Base-by-base conservation (phyloP, 1,140 invertebrate genomes). In the Lordiphosa mommai region DNA sequence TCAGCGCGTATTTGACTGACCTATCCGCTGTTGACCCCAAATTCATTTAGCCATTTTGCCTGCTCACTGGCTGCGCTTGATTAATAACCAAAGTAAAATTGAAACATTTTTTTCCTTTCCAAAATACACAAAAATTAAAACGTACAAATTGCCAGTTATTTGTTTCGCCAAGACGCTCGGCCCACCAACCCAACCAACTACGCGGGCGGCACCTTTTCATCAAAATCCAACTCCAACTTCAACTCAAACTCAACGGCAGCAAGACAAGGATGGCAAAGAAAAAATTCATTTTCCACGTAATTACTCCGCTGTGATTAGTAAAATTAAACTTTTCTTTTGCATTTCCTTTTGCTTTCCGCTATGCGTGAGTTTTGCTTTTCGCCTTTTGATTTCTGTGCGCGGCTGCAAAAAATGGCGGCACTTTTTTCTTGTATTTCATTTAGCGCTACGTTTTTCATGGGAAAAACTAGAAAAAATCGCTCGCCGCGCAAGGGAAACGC, bases 271-370 rank as follows among this genome's bases (percentile, higher is more conserved):
- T 20, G 12, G 17, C 12, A 23, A 16, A 30, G 20, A 14, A 13
- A 86, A 80, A 88, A 86, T 79, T 88, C 79, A 88, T 88, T 88
- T 88, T 88, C 86, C 86, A 88, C 86, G 76, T 88, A 88, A 88
- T 88, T 88, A 86, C 86, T 79, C 86, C 79, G 82, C 86, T 88
- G 86, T 88, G 86, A 88, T 88, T 88, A 88, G 86, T 88, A 85
- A 88, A 88, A 88, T 88, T 86, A 87, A 88, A 88, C 86, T 88
- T 88, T 84, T 87, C 76, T 77, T 76, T 84, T 68, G 73, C 72
- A 61, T 77, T 77, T 84, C 38, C 67, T 59, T 71, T 69, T 84
- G 36, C 63, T 55, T 71, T 69, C 70, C 23, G 72, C 73, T 77
- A 50, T 67, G 64, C 55, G 58, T 73, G 69, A 80, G 69, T 80